A percentile compares a stretch with the other conserved stretches of the same genome.
Evolutionary conservation across 2,888 invertebrate genomes (phyloP).

Genomic region (Anticlea derivata): DNA sequence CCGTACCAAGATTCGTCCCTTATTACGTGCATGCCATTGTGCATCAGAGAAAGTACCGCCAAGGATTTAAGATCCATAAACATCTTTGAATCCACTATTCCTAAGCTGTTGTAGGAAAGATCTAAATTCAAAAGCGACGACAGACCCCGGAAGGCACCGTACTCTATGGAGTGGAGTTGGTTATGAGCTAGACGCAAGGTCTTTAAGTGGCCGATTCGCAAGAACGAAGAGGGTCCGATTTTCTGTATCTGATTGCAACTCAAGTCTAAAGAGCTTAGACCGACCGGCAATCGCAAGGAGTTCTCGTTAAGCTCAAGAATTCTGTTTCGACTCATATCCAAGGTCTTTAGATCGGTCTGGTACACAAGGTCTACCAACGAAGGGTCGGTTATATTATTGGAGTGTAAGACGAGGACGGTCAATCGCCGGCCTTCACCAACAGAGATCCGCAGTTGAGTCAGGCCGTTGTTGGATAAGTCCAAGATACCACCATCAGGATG

Average conservation of each 20-base stretch:
- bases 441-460: conserved; percentile 56
- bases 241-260: conserved; percentile 55
- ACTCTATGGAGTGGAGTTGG: conserved; percentile 51
- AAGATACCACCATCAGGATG: conserved; percentile 64
- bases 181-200: conserved; percentile 63
- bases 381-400: conserved; percentile 62
- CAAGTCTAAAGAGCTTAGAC: conserved; percentile 55
- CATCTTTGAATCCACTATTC: conserved; percentile 58
- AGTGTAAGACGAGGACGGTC: conserved; percentile 52
- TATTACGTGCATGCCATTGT: conserved; percentile 55
- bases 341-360: conserved; percentile 51
- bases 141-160: conserved; percentile 64
- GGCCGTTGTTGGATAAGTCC: conserved; percentile 67
- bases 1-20: conserved; percentile 63
- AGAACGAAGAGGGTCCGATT: conserved; percentile 63
- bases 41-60: conserved; percentile 52
- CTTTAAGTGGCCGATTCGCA: conserved; percentile 47
- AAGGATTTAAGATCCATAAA: conserved; percentile 64
- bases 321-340: conserved; percentile 61
- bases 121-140: conserved; percentile 48
- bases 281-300: conserved; percentile 57
- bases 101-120: conserved; percentile 56
- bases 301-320: conserved; percentile 53
- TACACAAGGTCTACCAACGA: conserved; percentile 51
- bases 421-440: conserved; percentile 57